Conservation (phyloP, 2,797 vertebrate species). For the Coluber constrictor region DNA sequence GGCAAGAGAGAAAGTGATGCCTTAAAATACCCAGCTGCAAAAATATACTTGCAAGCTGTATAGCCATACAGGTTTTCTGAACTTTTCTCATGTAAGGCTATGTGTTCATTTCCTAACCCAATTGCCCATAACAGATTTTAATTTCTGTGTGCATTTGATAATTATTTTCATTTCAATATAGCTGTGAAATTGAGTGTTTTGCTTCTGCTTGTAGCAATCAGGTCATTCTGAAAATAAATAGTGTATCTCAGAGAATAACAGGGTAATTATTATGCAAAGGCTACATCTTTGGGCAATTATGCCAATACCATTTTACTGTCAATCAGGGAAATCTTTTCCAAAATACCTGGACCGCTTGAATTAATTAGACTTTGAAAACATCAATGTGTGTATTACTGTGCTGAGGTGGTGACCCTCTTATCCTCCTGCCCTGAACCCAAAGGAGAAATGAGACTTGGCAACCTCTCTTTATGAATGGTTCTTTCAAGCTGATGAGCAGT, state of each 20-base stretch:
- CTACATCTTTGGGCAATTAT: conserved; percentile 56
- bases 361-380: conserved; percentile 42
- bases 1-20: conserved; percentile 16
- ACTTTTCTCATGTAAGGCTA: conserved; percentile 38
- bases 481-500: background rate
- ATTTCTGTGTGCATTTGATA: conserved; percentile 50
- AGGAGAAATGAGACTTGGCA: background rate
- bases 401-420: background rate
- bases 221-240: conserved; percentile 59
- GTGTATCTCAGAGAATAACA: conserved; percentile 47
- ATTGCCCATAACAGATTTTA: conserved; percentile 56
- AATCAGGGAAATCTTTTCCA: conserved; percentile 45
- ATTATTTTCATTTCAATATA: conserved; percentile 59
- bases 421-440: background rate
- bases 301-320: conserved; percentile 44
- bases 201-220: conserved; percentile 50
- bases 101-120: conserved; percentile 46
- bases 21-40: conserved; percentile 29
- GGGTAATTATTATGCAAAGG: conserved; percentile 54
- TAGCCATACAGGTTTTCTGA: conserved; percentile 5
- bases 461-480: background rate
- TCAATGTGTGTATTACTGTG: background rate
- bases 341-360: conserved; percentile 47
- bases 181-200: conserved; percentile 65
- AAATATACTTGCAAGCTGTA: conserved; percentile 24